These are phyloP conservation scores for Minunthozetes semirufus DNA, from an alignment of 2,888 invertebrate species.

Conservation along the genomic window DNA sequence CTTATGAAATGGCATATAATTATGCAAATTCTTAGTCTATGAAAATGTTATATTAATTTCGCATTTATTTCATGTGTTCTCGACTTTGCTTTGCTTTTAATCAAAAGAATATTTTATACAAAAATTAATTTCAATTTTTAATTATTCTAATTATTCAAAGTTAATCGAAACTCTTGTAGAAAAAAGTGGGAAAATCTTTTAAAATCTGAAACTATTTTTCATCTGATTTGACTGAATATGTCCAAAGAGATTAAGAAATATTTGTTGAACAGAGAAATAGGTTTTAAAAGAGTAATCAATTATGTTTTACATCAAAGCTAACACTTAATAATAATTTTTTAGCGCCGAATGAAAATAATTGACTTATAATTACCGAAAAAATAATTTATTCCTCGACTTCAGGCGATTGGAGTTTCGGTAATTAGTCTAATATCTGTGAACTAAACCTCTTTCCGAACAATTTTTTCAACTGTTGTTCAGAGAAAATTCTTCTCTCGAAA, in stretches of 20 bases:
- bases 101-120: too few species aligned
- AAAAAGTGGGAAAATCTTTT: too few species aligned
- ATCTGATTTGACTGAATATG: too few species aligned
- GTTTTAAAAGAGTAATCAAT: background rate
- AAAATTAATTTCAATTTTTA: too few species aligned
- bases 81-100: too few species aligned
- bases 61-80: background rate
- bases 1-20: conserved; percentile 5
- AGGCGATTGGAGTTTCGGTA: background rate
- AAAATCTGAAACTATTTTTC: too few species aligned
- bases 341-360: background rate
- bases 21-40: conserved; percentile 4
- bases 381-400: background rate
- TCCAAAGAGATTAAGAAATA: background rate
- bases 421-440: background rate
- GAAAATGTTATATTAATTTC: background rate
- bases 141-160: too few species aligned
- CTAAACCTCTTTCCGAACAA: background rate
- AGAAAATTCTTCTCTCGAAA: too few species aligned
- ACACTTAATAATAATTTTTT: background rate
- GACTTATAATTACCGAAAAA: background rate
- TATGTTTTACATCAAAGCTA: background rate
- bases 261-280: background rate
- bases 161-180: too few species aligned
- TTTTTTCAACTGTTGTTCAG: too few species aligned